Base-by-base conservation (phyloP, 2,797 vertebrate species). In the Hafferia zeledoni region DNA sequence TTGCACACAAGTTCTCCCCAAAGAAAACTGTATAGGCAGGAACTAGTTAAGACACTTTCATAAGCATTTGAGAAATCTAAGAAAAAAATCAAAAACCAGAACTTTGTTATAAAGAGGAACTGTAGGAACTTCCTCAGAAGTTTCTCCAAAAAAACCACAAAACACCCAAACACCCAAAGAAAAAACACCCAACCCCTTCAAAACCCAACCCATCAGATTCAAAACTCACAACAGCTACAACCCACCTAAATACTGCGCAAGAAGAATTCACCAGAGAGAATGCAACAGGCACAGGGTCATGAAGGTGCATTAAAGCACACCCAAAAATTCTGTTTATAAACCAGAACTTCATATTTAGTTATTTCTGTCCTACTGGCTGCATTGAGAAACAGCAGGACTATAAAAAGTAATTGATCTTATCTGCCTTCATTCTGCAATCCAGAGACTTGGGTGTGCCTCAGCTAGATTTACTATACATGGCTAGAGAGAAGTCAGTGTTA, bases 21-120 rank as follows among this genome's bases (percentile, higher is more conserved):
- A 4, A 11, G 50, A 80, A 83, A 87, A 70, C 37, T 64, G 17
- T 8, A 80, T 5, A 33, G 28, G 31, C 31, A 70, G 69, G 55
- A 94, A 89, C 41, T 56, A 84, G 33, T 52, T 77, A 87, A 71
- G 43, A 43, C 17, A 88, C 28, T 92, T 83, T n/a, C 72, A 87
- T 44, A 74, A 79, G 43, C 5, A 33, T 59, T 85, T 85, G 31
- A 89, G 72, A 94, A 83, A 86, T 59, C 53, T 69, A 69, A 23
- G 30, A 37, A 69, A 86, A 89, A 91, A 86, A 49, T 17, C 22
- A 72, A 75, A 93, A 95, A 46, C 0, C n/a, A 91, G 93, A 92
- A 92, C 64, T 89, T 61, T 11, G 16, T 35, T 53, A 64, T 11
- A 24, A 95, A 81, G 82, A 77, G 81, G 93, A 96, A 96, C 64